Base-by-base conservation (phyloP, 2,113 vertebrate genomes). In the Prunella himalayana region DNA sequence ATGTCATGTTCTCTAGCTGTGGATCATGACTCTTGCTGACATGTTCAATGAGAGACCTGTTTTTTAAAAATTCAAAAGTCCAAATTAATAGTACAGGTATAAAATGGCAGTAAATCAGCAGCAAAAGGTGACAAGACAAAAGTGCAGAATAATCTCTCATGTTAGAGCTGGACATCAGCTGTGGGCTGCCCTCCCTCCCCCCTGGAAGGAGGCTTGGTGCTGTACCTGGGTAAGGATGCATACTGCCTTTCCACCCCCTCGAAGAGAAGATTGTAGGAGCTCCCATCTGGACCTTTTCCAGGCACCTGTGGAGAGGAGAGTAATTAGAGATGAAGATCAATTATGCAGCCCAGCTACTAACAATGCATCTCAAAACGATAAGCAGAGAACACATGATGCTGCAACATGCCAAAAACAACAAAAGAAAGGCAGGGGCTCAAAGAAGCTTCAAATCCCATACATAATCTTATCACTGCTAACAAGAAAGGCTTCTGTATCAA, bases 241-340 rank as follows among this genome's bases (percentile, higher is more conserved):
- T 98, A 98, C 61, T 98, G 98, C 22, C 98, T 96, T 80, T 99
- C 99, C 71, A 98, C n/a, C 17, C 99, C 98, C 57, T 99, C 98
- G 16, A 98, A 99, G 69, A 93, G 98, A 42, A 98, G 97, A 64
- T 6, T 96, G 94, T 96, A 97, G 3, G 97, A 86, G 19, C 95
- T 98, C 33, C 98, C 95, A 60, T 99, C 99, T 64, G 98, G 98
- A 92, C 98, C 98, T 97, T 98, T 99, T 94, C 97, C 98, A 85
- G 98, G 95, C 97, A 98, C 98, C 99, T 99, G 98, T 96, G 96
- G 98, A 97, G 98, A 98, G 82, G 71, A 97, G 81, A 97, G 90
- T 97, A 97, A 98, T 98, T 97, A 98, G 97, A 97, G 95, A 97
- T 97, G 97, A 97, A 95, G 96, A 96, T 94, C 97, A 96, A 96